A percentile compares a stretch with the other conserved stretches of the same genome.
Evolutionary conservation across 2,888 invertebrate species (phyloP).

Genomic region (Hypomecis punctinalis): DNA sequence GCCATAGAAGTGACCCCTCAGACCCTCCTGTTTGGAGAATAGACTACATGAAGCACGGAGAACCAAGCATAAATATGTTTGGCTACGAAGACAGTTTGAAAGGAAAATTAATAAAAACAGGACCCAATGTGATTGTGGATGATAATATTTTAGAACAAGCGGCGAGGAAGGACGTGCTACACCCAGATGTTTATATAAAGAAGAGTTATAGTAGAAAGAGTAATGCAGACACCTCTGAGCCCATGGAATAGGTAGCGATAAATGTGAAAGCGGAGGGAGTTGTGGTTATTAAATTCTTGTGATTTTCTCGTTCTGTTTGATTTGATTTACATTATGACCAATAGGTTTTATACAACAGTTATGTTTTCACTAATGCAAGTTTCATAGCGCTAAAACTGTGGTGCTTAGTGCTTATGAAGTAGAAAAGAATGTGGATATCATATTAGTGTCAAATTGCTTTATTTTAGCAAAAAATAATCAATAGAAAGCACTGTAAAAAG

Average conservation of each 20-base stretch:
- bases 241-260: constrained; percentile 39
- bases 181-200: constrained; percentile 74
- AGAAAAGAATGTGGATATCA: no score
- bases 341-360: no score
- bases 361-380: no score
- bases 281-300: no score
- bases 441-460: no score
- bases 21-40: constrained; percentile 72
- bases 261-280: no score
- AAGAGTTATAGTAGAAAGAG: constrained; percentile 62
- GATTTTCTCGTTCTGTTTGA: no score
- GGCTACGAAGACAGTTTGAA: constrained; percentile 55
- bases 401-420: no score
- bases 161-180: constrained; percentile 64
- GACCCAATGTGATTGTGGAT: constrained; percentile 57
- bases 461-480: no score
- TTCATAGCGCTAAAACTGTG: no score
- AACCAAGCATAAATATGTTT: constrained; percentile 63
- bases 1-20: constrained; percentile 55
- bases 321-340: no score
- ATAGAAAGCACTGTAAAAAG: no score
- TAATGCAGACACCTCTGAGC: constrained; percentile 52
- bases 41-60: constrained; percentile 76
- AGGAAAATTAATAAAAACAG: constrained; percentile 63
- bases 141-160: constrained; percentile 54